Percentiles rank a stretch among this genome's conserved stretches.
These are phyloP conservation scores for Nomada flava DNA, from an alignment of 2,888 invertebrate species.

Conservation along the genomic window DNA sequence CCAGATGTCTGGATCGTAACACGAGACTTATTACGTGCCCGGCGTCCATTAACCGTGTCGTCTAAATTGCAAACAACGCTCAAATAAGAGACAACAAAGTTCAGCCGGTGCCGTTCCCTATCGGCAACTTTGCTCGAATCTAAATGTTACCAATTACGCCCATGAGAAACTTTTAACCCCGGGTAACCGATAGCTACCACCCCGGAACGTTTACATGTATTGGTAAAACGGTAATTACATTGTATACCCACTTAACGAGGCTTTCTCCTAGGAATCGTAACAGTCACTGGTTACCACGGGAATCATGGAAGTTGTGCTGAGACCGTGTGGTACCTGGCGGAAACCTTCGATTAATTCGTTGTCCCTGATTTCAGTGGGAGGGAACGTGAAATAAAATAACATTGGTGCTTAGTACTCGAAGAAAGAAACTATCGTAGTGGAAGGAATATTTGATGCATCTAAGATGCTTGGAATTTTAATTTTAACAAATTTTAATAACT, in stretches of 20 bases:
- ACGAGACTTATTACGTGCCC: slow-evolving; percentile 58
- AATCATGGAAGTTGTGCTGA: not conserved
- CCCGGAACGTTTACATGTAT: slow-evolving; percentile 44
- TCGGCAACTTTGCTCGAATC: slow-evolving; percentile 68
- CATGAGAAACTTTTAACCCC: slow-evolving; percentile 56
- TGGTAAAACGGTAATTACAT: slow-evolving; percentile 54
- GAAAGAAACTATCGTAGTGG: not conserved
- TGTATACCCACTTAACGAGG: slow-evolving; percentile 44
- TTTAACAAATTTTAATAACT: no score
- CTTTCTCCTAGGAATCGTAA: slow-evolving; percentile 34
- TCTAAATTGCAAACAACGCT: slow-evolving; percentile 64
- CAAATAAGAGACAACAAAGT: slow-evolving; percentile 53
- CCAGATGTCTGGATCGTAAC: slow-evolving; percentile 42
- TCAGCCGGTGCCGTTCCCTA: slow-evolving; percentile 1
- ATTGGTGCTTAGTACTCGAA: not conserved
- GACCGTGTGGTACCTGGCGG: slow-evolving; percentile 13
- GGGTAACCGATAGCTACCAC: slow-evolving; percentile 32
- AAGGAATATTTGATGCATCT: not conserved
- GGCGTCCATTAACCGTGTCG: slow-evolving; percentile 54
- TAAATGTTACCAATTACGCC: slow-evolving; percentile 74
- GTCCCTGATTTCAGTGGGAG: not conserved
- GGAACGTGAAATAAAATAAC: not conserved
- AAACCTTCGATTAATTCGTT: not conserved
- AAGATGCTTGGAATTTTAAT: no score
- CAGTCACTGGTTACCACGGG: slow-evolving; percentile 23